These are phyloP conservation scores for Myxocyprinus asiaticus DNA, from an alignment of 2,113 vertebrate species.

Conservation along the genomic window DNA sequence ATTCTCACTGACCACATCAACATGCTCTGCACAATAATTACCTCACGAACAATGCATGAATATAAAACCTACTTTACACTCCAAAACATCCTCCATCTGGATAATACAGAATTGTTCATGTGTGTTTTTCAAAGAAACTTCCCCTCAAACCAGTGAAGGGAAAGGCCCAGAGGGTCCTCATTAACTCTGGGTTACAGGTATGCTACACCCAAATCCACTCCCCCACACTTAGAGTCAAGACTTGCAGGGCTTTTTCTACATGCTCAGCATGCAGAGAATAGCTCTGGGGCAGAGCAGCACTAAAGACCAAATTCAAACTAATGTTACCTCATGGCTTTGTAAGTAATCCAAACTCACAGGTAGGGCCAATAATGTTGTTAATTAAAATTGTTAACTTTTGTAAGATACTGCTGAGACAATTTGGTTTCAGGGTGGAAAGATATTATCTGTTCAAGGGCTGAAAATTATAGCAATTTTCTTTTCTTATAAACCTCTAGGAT, in stretches of 20 bases:
- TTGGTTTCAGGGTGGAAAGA: not conserved
- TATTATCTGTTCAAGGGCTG: conserved; percentile 7
- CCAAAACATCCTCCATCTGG: not conserved
- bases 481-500: not conserved
- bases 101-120: conserved; percentile 1
- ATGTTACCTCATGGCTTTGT: conserved; percentile 24
- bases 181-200: conserved; percentile 52
- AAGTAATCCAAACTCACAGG: conserved; percentile 29
- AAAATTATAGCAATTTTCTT: conserved; percentile 3
- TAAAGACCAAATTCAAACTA: conserved; percentile 28
- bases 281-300: conserved; percentile 1
- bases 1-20: not conserved
- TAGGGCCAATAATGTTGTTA: not conserved
- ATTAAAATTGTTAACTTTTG: conserved; percentile 13
- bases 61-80: conserved; percentile 16
- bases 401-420: conserved; percentile 13
- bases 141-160: conserved; percentile 34
- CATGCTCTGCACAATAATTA: conserved; percentile 22
- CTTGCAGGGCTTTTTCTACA: conserved; percentile 16
- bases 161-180: conserved; percentile 48
- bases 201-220: conserved; percentile 26
- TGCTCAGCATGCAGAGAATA: conserved; percentile 14
- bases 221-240: conserved; percentile 31
- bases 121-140: conserved; percentile 11
- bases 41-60: conserved; percentile 34